Conservation (phyloP, 2,888 invertebrate genomes). For the Aporophyla nigra region DNA sequence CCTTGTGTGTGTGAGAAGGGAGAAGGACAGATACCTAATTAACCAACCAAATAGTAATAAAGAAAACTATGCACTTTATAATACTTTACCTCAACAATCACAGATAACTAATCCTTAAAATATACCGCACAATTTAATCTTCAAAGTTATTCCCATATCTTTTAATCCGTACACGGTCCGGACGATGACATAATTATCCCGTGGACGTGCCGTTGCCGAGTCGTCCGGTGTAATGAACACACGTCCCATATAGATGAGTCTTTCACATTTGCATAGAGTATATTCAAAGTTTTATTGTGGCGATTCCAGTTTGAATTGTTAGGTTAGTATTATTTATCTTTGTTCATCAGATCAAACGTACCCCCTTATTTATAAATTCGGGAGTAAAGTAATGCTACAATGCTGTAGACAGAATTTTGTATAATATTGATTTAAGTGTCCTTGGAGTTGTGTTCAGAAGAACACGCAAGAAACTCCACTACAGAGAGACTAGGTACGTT, state of each 20-base stretch:
- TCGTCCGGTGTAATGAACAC: conserved; percentile 65
- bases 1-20: too few species aligned
- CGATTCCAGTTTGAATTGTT: conserved; percentile 21
- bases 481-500: too few species aligned
- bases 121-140: conserved; percentile 3
- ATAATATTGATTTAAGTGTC: too few species aligned
- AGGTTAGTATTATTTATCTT: neutral
- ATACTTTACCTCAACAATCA: neutral
- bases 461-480: too few species aligned
- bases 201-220: conserved; percentile 53
- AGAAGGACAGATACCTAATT: too few species aligned
- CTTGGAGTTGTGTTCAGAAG: too few species aligned
- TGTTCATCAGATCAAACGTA: conserved; percentile 1
- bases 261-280: conserved; percentile 57
- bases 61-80: too few species aligned
- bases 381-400: neutral
- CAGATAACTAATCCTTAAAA: conserved; percentile 12
- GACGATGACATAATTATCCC: conserved; percentile 58
- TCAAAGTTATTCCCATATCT: conserved; percentile 33
- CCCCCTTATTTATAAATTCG: neutral
- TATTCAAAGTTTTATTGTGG: conserved; percentile 57
- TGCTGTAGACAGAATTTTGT: too few species aligned
- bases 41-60: too few species aligned
- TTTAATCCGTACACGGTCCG: conserved; percentile 47
- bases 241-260: conserved; percentile 60